phyloP scores from a whole-genome alignment of 2,888 invertebrate species.

The Salticus scenicus region DNA sequence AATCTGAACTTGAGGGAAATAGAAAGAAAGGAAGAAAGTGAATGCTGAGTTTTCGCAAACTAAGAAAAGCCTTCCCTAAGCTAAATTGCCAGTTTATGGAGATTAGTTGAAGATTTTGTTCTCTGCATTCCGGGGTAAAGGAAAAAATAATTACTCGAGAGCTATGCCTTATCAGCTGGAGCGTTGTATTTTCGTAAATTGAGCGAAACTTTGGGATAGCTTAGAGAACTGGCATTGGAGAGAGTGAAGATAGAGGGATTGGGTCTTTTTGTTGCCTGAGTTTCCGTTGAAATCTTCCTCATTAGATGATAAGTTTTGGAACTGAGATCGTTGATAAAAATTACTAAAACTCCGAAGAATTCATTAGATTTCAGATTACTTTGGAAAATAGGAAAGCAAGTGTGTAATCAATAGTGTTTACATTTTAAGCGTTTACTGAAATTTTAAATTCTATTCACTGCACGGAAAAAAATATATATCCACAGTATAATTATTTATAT shows the following conservation, averaged over 20 bases:
- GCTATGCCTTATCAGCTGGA: conserved; percentile 44
- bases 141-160: conserved; percentile 60
- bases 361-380: neutral
- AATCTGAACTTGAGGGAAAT: conserved; percentile 45
- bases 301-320: neutral
- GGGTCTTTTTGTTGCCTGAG: conserved; percentile 24
- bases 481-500: too few relatives aligned
- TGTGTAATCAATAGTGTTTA: neutral
- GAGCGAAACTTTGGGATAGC: conserved; percentile 18
- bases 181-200: conserved; percentile 52
- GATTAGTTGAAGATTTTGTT: conserved; percentile 65
- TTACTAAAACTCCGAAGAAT: neutral
- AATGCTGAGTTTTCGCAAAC: conserved; percentile 56
- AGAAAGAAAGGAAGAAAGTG: neutral
- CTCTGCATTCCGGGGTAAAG: conserved; percentile 24
- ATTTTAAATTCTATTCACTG: neutral
- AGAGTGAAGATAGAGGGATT: conserved; percentile 26
- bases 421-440: neutral
- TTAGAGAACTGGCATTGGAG: neutral
- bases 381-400: neutral
- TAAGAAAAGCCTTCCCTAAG: conserved; percentile 46
- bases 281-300: conserved; percentile 13
- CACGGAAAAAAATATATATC: too few relatives aligned
- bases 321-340: conserved; percentile 37
- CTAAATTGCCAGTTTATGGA: conserved; percentile 69